phyloP scores from a whole-genome alignment of 2,113 vertebrate species.

The crab-eating macaque (Macaca fascicularis) region T2T-MFA8v1.1 NC_088391.1:88957501-88958000 shows the following conservation, averaged over 20 bases:
- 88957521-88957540: neutral
- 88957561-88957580: neutral
- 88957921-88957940: neutral
- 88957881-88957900: fast-evolving
- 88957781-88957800: neutral
- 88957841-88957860: fast-evolving
- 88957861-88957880: fast-evolving
- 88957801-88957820: neutral
- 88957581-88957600: neutral
- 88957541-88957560: neutral
- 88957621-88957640: neutral
- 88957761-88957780: neutral
- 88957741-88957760: neutral
- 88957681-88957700: neutral
- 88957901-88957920: fast-evolving
- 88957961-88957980: too few relatives aligned
- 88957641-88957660: neutral
- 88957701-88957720: neutral
- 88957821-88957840: too few relatives aligned
- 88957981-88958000: too few relatives aligned
- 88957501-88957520: neutral
- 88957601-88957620: neutral
- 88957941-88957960: too few relatives aligned
- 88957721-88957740: neutral
- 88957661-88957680: neutral